Conservation (phyloP, 1,140 invertebrate species). For the Heliconius nattereri region DNA sequence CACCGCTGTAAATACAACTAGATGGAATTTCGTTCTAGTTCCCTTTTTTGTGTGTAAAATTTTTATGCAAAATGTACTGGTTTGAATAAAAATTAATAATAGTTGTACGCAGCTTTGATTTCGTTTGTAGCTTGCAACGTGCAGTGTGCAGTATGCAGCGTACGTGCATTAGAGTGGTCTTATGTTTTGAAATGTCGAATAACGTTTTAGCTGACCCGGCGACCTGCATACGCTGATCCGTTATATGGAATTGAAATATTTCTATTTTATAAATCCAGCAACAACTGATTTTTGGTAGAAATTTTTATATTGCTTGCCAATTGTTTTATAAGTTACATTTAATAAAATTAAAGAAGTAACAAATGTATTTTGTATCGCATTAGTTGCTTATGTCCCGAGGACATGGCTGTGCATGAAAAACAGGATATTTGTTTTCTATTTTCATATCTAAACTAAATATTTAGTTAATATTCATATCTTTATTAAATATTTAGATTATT, state of each 20-base stretch:
- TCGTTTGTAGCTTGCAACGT: slow-evolving; percentile 6
- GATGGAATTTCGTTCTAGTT: slow-evolving; percentile 6
- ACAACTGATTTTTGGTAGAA: not conserved
- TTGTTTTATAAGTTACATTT: not conserved
- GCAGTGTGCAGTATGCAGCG: not conserved
- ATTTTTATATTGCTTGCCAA: not conserved
- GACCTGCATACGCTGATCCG: not conserved
- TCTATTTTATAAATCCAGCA: not conserved
- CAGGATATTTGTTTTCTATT: too few relatives aligned
- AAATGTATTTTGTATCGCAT: too few relatives aligned
- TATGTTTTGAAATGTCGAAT: slow-evolving; percentile 12
- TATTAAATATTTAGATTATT: too few relatives aligned
- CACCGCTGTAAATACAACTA: slow-evolving; percentile 6
- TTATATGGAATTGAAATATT: not conserved
- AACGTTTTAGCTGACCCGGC: not conserved
- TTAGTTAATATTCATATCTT: too few relatives aligned
- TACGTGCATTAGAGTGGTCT: not conserved
- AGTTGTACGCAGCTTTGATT: slow-evolving; percentile 6
- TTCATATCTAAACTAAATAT: too few relatives aligned
- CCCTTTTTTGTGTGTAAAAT: slow-evolving; percentile 1
- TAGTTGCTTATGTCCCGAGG: too few relatives aligned
- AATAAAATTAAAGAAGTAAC: not conserved
- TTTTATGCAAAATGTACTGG: slow-evolving; percentile 8
- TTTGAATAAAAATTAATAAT: slow-evolving; percentile 16
- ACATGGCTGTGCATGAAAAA: too few relatives aligned